A percentile compares a stretch with the other conserved stretches of the same genome.
These are phyloP conservation scores for Incurvaria masculella DNA, from an alignment of 2,888 invertebrate genomes.

Conservation along the genomic window DNA sequence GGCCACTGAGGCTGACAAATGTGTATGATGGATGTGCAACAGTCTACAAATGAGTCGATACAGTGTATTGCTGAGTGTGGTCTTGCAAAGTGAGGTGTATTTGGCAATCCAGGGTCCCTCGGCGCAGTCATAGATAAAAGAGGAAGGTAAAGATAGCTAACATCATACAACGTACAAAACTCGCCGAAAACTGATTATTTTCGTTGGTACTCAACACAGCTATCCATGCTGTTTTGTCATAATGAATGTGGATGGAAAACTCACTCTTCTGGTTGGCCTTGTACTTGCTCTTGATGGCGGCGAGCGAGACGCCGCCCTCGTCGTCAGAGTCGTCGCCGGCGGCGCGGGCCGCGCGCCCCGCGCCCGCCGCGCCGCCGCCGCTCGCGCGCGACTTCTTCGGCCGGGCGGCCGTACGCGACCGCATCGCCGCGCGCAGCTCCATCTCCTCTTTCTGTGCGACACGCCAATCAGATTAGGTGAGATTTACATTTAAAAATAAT, in stretches of 20 bases:
- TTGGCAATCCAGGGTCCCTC: too few species aligned
- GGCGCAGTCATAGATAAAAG: too few species aligned
- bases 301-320: slow-evolving; percentile 87
- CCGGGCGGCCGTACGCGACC: slow-evolving; percentile 52
- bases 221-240: too few species aligned
- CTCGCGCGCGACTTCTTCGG: slow-evolving; percentile 50
- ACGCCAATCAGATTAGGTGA: slow-evolving; percentile 2
- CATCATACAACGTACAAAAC: too few species aligned
- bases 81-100: too few species aligned
- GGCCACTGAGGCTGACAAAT: too few species aligned
- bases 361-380: slow-evolving; percentile 35
- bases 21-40: too few species aligned
- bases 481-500: background rate
- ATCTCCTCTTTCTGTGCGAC: slow-evolving; percentile 88
- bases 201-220: too few species aligned
- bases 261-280: slow-evolving; percentile 61
- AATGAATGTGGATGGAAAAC: slow-evolving; percentile 7
- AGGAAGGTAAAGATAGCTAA: too few species aligned
- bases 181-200: too few species aligned
- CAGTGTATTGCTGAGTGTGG: too few species aligned
- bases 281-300: slow-evolving; percentile 93
- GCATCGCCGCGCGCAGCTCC: slow-evolving; percentile 84
- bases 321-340: slow-evolving; percentile 90
- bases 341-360: slow-evolving; percentile 44
- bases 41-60: too few species aligned